These are phyloP conservation scores for Pseudococcus longispinus DNA, from an alignment of 2,888 invertebrate genomes.

Conservation along the genomic window DNA sequence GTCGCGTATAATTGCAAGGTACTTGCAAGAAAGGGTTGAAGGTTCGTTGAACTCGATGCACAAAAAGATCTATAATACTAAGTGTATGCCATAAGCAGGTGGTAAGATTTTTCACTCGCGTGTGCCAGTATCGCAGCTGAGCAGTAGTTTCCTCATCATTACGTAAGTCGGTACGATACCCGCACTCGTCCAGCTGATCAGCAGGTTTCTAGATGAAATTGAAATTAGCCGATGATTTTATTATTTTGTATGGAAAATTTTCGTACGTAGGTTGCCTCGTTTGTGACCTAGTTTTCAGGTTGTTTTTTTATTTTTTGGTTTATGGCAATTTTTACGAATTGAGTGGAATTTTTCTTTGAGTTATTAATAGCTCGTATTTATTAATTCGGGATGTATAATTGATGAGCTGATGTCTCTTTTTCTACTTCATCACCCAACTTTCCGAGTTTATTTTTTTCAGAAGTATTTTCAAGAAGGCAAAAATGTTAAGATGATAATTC, in stretches of 20 bases:
- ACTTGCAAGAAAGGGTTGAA: constrained; percentile 17
- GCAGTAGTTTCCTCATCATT: not conserved
- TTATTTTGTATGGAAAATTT: not conserved
- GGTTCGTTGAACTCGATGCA: constrained; percentile 4
- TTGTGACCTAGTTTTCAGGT: not conserved
- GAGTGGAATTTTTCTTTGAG: not conserved
- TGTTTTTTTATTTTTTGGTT: not conserved
- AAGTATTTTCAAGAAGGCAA: too few species aligned
- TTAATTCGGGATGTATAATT: too few species aligned
- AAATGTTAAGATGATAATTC: too few species aligned
- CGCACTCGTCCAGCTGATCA: not conserved
- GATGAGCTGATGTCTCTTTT: too few species aligned
- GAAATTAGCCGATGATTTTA: not conserved
- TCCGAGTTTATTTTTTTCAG: too few species aligned
- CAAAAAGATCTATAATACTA: not conserved
- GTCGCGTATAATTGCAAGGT: constrained; percentile 22
- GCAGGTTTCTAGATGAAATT: not conserved
- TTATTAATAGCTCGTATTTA: not conserved
- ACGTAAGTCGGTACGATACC: not conserved
- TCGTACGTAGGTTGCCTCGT: not conserved
- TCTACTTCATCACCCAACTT: too few species aligned
- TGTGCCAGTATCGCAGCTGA: not conserved
- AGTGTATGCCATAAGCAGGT: not conserved
- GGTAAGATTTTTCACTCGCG: constrained; percentile 2
- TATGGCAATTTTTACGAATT: not conserved